A percentile compares a stretch with the other conserved stretches of the same genome.
phyloP scores from a whole-genome alignment of 30 jellyfish, hydroid and myxozoan genomes.

The Aurelia aurita region DNA sequence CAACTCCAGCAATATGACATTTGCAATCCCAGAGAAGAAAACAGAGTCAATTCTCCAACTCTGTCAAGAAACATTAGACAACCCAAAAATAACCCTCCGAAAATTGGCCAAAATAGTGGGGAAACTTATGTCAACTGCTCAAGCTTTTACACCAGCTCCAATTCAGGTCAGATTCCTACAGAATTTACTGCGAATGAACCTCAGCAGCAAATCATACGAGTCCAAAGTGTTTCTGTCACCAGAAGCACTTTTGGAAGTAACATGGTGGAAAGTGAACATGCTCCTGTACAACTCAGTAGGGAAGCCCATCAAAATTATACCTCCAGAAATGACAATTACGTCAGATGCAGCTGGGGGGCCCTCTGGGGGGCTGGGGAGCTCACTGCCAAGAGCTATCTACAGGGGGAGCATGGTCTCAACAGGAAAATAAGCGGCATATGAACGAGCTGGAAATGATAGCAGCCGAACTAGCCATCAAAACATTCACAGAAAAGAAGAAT shows the following conservation, averaged over 20 bases:
- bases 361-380: slow-evolving; percentile 15
- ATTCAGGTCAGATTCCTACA: slow-evolving; percentile 53
- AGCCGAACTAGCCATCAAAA: slow-evolving; percentile 43
- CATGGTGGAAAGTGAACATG: slow-evolving; percentile 44
- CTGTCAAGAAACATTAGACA: slow-evolving; percentile 34
- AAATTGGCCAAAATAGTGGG: slow-evolving; percentile 47
- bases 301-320: not conserved
- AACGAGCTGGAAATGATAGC: slow-evolving; percentile 49
- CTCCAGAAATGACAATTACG: not conserved
- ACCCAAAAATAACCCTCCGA: slow-evolving; percentile 14
- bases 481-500: slow-evolving; percentile 13
- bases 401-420: slow-evolving; percentile 28
- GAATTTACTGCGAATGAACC: slow-evolving; percentile 36
- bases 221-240: slow-evolving; percentile 5
- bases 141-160: slow-evolving; percentile 66
- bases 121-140: slow-evolving; percentile 56
- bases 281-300: slow-evolving; percentile 8
- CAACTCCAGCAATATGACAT: slow-evolving; percentile 10
- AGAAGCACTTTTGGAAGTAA: slow-evolving; percentile 18
- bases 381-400: slow-evolving; percentile 37
- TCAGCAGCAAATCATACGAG: slow-evolving; percentile 29
- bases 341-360: slow-evolving; percentile 34
- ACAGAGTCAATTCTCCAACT: slow-evolving; percentile 8
- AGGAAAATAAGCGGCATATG: not conserved
- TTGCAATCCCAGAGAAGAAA: slow-evolving; percentile 16